These are phyloP conservation scores for Marcusenius ussheri DNA, from an alignment of 2,113 vertebrate genomes.

Conservation along the genomic window DNA sequence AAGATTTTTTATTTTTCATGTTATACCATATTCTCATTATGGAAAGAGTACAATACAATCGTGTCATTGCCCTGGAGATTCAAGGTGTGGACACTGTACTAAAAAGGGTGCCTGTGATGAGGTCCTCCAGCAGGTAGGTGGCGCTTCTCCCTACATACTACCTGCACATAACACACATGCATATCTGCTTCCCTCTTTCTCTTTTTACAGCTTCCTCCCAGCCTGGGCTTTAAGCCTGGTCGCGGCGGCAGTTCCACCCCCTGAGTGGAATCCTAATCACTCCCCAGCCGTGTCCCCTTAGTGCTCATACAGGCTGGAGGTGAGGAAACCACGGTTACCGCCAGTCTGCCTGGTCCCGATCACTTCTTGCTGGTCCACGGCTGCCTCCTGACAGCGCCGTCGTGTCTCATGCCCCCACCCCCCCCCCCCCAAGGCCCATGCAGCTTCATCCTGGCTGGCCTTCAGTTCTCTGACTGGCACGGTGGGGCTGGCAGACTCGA, in stretches of 20 bases:
- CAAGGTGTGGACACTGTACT: not conserved
- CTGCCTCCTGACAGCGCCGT: not conserved
- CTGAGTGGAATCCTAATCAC: not conserved
- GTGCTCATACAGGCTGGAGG: not conserved
- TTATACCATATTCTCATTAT: not conserved
- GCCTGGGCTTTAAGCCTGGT: not conserved
- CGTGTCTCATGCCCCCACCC: not conserved
- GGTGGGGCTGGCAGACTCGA: not conserved
- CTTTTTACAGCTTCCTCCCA: not conserved
- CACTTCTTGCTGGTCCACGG: not conserved
- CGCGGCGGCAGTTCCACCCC: not conserved
- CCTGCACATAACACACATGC: not conserved
- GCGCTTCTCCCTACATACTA: not conserved
- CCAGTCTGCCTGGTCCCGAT: not conserved
- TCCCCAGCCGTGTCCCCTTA: not conserved
- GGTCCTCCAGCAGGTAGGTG: not conserved
- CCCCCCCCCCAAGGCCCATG: not conserved
- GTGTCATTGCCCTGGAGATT: not conserved
- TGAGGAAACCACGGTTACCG: not conserved
- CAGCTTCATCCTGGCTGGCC: not conserved
- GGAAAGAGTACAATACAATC: not conserved
- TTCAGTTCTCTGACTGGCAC: not conserved
- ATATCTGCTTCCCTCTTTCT: not conserved
- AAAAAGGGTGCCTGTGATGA: not conserved
- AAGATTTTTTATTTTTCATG: not conserved